These are phyloP conservation scores for Rhabdophis nuchalis DNA, from an alignment of 2,797 vertebrate species.

Conservation along the genomic window DNA sequence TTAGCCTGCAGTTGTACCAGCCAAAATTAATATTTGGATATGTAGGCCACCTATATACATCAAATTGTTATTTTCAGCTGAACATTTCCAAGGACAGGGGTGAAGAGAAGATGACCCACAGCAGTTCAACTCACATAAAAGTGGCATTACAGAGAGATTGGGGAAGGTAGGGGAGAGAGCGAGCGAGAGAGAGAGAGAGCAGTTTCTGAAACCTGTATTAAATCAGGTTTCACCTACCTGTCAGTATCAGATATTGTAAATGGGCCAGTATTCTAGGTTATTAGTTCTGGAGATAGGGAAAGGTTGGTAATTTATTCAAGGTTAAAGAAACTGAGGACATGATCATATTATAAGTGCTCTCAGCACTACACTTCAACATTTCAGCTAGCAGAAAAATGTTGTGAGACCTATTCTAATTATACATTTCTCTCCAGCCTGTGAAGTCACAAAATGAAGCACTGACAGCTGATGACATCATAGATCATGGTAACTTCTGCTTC, in stretches of 20 bases:
- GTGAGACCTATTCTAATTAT: not conserved
- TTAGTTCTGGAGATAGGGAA: not conserved
- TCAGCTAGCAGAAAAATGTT: constrained; percentile 5
- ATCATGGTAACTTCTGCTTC: constrained; percentile 17
- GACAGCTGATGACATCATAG: constrained; percentile 44
- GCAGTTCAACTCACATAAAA: not conserved
- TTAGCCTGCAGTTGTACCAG: not conserved
- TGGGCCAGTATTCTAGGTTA: not conserved
- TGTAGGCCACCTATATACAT: not conserved
- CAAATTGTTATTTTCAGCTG: not conserved
- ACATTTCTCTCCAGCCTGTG: not conserved
- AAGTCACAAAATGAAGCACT: constrained; percentile 13
- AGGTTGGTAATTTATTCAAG: not conserved
- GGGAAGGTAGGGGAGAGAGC: too few relatives aligned
- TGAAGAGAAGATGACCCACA: not conserved
- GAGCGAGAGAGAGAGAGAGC: too few relatives aligned
- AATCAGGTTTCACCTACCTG: not conserved
- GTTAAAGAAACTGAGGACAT: not conserved
- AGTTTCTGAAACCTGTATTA: not conserved
- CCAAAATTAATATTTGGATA: not conserved
- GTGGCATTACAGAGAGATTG: not conserved
- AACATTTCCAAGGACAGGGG: not conserved
- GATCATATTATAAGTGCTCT: not conserved
- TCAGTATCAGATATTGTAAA: not conserved
- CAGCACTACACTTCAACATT: not conserved